Percentiles rank a stretch among this genome's conserved stretches.
These are phyloP conservation scores for Microctenopoma lineatum DNA, from an alignment of 2,797 vertebrate species.

Conservation along the genomic window DNA sequence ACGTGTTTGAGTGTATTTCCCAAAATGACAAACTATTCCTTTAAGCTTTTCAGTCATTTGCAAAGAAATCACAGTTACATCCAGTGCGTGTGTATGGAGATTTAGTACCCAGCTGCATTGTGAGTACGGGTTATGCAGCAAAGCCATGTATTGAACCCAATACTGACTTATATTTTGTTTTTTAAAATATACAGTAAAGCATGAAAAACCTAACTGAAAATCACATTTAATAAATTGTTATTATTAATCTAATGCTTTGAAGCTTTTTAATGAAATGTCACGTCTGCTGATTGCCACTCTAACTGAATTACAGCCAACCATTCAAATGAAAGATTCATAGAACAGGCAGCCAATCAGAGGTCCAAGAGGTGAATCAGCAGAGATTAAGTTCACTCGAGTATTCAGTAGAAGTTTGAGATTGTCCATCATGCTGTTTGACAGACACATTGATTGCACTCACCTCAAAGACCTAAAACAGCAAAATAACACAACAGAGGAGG, in stretches of 20 bases:
- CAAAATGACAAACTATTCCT: slow-evolving; percentile 40
- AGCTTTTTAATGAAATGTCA: slow-evolving; percentile 11
- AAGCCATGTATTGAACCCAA: slow-evolving; percentile 7
- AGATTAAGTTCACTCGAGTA: slow-evolving; percentile 40
- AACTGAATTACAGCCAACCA: slow-evolving; percentile 16
- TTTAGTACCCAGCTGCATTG: slow-evolving; percentile 19
- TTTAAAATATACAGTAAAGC: slow-evolving; percentile 26
- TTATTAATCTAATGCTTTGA: slow-evolving; percentile 7
- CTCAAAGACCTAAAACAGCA: slow-evolving; percentile 69
- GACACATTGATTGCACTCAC: slow-evolving; percentile 58
- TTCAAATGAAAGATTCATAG: slow-evolving; percentile 32
- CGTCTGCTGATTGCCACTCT: slow-evolving; percentile 58
- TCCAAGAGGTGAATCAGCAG: slow-evolving; percentile 52
- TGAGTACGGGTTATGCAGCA: slow-evolving; percentile 16
- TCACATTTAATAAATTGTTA: slow-evolving; percentile 16
- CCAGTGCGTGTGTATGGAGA: slow-evolving; percentile 9
- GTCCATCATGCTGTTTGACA: slow-evolving; percentile 52
- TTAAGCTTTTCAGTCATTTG: slow-evolving; percentile 21
- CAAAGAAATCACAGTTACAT: slow-evolving; percentile 19
- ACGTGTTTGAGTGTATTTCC: not conserved
- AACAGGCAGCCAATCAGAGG: slow-evolving; percentile 35
- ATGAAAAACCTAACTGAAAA: slow-evolving; percentile 28
- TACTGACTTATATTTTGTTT: not conserved
- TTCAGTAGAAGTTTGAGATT: slow-evolving; percentile 10
- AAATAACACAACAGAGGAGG: slow-evolving; percentile 65